Evolutionary conservation across 2,113 vertebrate genomes (phyloP).

Genomic region (Notothenia rossii): DNA sequence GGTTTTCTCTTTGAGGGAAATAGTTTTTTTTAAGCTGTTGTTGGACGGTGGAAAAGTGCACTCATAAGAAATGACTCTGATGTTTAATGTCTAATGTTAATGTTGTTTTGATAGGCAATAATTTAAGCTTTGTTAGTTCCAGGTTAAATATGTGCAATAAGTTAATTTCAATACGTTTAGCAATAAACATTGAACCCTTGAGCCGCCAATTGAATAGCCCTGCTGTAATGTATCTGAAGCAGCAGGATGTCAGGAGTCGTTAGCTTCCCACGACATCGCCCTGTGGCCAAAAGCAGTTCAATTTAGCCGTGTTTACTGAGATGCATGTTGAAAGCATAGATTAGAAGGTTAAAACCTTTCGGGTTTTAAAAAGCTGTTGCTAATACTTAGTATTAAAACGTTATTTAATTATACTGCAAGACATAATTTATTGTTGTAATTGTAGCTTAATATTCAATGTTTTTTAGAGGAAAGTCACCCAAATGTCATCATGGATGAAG

Average conservation of each 20-base stretch:
- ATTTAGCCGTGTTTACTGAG: slow-evolving; percentile 2
- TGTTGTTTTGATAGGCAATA: no score
- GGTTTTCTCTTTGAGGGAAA: no score
- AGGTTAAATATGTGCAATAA: no score
- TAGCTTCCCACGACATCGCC: background rate
- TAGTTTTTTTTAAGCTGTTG: no score
- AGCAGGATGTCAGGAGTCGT: slow-evolving; percentile 20
- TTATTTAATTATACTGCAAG: background rate
- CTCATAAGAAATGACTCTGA: no score
- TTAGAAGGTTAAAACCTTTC: no score
- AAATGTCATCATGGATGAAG: background rate
- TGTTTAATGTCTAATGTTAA: no score
- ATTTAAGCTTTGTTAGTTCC: no score
- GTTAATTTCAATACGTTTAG: no score
- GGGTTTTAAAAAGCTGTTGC: background rate
- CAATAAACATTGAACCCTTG: no score
- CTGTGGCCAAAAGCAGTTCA: background rate
- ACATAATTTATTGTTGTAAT: background rate
- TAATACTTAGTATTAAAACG: background rate
- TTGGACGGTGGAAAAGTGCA: no score
- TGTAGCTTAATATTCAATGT: background rate
- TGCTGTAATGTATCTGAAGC: slow-evolving; percentile 11
- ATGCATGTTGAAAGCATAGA: background rate
- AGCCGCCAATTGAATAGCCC: no score
- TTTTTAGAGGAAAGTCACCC: background rate